Evolutionary conservation across 2,888 invertebrate species (phyloP).

Genomic region (Pegoplata infirma): DNA sequence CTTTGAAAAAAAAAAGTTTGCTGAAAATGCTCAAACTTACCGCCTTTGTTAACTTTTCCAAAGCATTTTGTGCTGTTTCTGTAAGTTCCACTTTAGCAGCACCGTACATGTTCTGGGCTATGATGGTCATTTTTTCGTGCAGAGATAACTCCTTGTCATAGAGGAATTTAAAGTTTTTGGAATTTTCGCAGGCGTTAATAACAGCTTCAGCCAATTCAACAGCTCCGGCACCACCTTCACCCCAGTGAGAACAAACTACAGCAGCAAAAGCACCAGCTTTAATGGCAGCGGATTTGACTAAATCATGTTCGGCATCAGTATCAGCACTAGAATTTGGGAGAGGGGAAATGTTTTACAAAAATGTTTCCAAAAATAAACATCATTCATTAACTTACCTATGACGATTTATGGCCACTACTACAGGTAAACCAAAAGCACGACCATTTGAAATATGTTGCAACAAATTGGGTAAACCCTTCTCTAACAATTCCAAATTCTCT

Average conservation of each 20-base stretch:
- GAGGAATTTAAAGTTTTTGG: slow-evolving; percentile 83
- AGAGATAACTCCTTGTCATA: slow-evolving; percentile 86
- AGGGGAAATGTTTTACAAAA: too few species aligned
- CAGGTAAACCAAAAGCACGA: slow-evolving; percentile 92
- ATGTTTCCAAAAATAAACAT: not conserved
- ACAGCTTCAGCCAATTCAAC: slow-evolving; percentile 91
- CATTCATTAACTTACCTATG: slow-evolving; percentile 83
- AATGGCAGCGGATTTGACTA: slow-evolving; percentile 86
- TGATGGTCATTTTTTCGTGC: slow-evolving; percentile 90
- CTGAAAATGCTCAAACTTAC: slow-evolving; percentile 78
- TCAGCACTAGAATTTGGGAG: slow-evolving; percentile 90
- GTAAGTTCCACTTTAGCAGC: slow-evolving; percentile 91
- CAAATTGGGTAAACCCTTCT: slow-evolving; percentile 93
- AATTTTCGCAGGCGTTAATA: slow-evolving; percentile 84
- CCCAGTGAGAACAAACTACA: slow-evolving; percentile 93
- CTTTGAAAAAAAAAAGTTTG: too few species aligned
- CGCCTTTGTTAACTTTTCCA: slow-evolving; percentile 86
- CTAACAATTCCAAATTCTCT: slow-evolving; percentile 91
- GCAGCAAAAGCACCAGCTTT: slow-evolving; percentile 92
- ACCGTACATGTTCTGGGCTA: slow-evolving; percentile 97
- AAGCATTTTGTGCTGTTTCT: slow-evolving; percentile 84
- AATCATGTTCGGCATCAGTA: slow-evolving; percentile 88
- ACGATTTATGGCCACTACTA: slow-evolving; percentile 94
- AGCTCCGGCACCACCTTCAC: slow-evolving; percentile 93
- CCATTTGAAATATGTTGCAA: slow-evolving; percentile 96